These are phyloP conservation scores for Phycodurus eques DNA, from an alignment of 2,113 vertebrate genomes.

Conservation along the genomic window DNA sequence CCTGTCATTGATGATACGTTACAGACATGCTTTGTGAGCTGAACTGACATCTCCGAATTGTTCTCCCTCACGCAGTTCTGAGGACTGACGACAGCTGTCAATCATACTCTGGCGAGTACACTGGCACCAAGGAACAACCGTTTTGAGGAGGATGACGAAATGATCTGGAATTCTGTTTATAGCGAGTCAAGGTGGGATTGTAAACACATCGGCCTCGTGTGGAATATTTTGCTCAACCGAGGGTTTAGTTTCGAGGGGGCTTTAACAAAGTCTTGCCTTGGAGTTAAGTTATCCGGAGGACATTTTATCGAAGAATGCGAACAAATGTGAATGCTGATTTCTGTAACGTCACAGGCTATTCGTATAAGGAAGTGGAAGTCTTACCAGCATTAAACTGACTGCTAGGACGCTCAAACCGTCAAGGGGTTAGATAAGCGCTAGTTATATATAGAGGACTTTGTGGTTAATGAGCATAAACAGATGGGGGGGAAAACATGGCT, in stretches of 20 bases:
- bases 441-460: background rate
- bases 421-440: background rate
- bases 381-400: background rate
- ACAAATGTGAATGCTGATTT: background rate
- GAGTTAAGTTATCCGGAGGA: slow-evolving; percentile 1
- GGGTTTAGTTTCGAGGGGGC: background rate
- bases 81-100: slow-evolving; percentile 18
- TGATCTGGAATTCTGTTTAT: background rate
- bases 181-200: slow-evolving; percentile 14
- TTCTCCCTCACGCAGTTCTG: slow-evolving; percentile 19
- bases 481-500: background rate
- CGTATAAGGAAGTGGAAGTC: slow-evolving; percentile 14
- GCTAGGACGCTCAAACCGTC: background rate
- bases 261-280: slow-evolving; percentile 9
- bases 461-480: slow-evolving; percentile 3
- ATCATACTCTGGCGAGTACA: background rate
- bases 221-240: slow-evolving; percentile 9
- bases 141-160: background rate
- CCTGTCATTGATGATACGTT: slow-evolving; percentile 31
- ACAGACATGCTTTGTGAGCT: slow-evolving; percentile 13
- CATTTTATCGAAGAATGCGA: background rate
- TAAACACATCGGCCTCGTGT: background rate
- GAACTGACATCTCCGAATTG: slow-evolving; percentile 25
- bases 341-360: background rate
- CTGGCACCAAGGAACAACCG: background rate